A percentile compares a stretch with the other conserved stretches of the same genome.
phyloP scores from a whole-genome alignment of 92 coral and sea anemone genomes.

The Micromussa lordhowensis region DNA sequence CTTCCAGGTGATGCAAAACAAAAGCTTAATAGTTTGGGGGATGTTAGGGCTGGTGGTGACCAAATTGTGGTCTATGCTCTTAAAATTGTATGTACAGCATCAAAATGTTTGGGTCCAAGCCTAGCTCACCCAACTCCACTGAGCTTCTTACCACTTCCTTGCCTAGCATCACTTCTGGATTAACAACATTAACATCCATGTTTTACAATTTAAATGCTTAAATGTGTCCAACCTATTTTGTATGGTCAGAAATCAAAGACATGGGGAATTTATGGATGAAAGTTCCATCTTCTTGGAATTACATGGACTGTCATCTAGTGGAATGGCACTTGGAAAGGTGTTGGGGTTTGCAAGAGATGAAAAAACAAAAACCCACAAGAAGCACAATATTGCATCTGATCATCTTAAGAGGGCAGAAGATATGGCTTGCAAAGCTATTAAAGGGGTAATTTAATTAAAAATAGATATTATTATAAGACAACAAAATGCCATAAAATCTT shows the following conservation, averaged over 20 bases:
- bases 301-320: slow-evolving; percentile 63
- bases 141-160: no score
- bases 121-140: neutral
- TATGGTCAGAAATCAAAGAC: slow-evolving; percentile 65
- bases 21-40: neutral
- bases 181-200: neutral
- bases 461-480: no score
- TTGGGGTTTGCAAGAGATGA: slow-evolving; percentile 71
- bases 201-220: neutral
- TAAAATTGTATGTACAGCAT: neutral
- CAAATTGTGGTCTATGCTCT: neutral
- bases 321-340: slow-evolving; percentile 57
- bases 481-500: no score
- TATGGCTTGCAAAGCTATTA: slow-evolving; percentile 38
- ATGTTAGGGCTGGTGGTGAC: neutral
- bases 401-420: slow-evolving; percentile 46
- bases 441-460: slow-evolving; percentile 25
- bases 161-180: neutral
- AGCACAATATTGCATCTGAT: slow-evolving; percentile 43
- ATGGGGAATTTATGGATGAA: slow-evolving; percentile 67
- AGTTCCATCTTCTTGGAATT: slow-evolving; percentile 66
- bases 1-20: neutral
- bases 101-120: neutral
- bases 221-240: slow-evolving; percentile 1
- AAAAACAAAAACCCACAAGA: slow-evolving; percentile 57